Evolutionary conservation across 2,888 invertebrate genomes (phyloP).

Genomic region (Drepanosiphum platanoidis): DNA sequence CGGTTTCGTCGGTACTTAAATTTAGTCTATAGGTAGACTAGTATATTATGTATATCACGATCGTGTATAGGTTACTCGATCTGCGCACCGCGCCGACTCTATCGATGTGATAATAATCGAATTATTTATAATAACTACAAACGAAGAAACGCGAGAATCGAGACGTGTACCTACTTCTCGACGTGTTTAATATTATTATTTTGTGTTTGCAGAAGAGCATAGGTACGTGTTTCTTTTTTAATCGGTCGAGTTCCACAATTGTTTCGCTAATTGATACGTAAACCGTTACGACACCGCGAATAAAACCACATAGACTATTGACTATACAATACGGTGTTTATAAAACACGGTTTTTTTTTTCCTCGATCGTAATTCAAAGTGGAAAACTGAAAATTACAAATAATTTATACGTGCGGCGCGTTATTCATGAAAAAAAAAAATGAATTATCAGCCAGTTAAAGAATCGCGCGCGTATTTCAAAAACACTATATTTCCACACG

Average conservation of each 20-base stretch:
- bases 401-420: background rate
- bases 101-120: background rate
- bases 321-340: background rate
- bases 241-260: background rate
- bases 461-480: no score
- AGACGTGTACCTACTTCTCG: no score
- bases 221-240: background rate
- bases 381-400: background rate
- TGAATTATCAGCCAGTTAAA: no score
- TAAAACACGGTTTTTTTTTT: background rate
- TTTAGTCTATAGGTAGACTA: background rate
- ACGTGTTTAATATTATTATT: background rate
- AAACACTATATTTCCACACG: no score
- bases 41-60: no score
- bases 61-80: background rate
- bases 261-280: background rate
- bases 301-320: background rate
- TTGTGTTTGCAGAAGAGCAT: no score
- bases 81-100: background rate
- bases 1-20: constrained; percentile 21
- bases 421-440: no score
- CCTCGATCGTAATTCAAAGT: background rate
- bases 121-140: background rate
- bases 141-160: no score
- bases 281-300: background rate